These are phyloP conservation scores for Stichopus chloronotus DNA, from an alignment of 35 echinoderm and acorn worm species.

Conservation along the genomic window DNA sequence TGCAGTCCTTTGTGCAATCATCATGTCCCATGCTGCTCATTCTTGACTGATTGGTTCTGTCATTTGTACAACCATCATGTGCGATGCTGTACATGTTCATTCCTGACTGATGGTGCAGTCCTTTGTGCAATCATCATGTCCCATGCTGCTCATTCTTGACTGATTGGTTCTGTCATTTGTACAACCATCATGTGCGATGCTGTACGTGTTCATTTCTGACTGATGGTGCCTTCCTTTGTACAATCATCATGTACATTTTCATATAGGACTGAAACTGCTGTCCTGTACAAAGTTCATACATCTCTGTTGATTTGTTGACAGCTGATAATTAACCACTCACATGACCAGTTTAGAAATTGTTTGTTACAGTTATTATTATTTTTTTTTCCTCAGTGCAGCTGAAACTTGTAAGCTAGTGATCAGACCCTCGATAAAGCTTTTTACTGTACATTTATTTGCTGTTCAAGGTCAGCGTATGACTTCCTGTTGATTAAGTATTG, in stretches of 20 bases:
- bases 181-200: background rate
- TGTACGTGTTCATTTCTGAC: background rate
- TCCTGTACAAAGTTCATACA: background rate
- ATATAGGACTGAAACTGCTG: background rate
- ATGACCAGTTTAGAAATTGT: background rate
- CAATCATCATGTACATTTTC: background rate
- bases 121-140: no score
- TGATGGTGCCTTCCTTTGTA: background rate
- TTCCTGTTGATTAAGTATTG: background rate
- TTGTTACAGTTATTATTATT: background rate
- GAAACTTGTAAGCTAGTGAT: background rate
- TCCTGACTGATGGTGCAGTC: background rate
- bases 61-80: background rate
- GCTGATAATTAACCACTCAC: background rate
- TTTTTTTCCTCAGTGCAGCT: background rate
- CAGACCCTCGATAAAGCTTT: background rate
- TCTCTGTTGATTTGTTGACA: background rate
- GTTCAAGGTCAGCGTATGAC: background rate
- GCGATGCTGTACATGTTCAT: background rate
- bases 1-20: no score
- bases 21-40: no score
- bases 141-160: no score
- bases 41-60: no score
- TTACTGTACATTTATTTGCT: background rate
- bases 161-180: no score